Evolutionary conservation across 2,888 invertebrate species (phyloP).

Genomic region (Drosophila suboccidentalis): DNA sequence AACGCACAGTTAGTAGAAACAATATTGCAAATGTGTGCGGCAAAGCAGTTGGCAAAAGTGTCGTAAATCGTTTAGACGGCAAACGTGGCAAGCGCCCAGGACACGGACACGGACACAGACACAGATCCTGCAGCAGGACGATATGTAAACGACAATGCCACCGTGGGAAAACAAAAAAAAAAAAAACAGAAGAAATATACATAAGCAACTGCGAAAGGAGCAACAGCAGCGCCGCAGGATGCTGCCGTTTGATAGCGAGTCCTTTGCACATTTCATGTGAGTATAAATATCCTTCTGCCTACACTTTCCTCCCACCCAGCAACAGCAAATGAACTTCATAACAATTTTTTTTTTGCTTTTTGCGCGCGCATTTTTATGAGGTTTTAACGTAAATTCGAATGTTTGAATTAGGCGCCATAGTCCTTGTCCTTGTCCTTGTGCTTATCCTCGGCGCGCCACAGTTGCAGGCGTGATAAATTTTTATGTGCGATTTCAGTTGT

Average conservation of each 20-base stretch:
- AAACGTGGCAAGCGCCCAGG: conserved; percentile 66
- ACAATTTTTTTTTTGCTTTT: conserved; percentile 42
- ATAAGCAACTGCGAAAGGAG: conserved; percentile 36
- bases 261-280: conserved; percentile 53
- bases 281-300: conserved; percentile 40
- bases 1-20: conserved; percentile 56
- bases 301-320: background rate
- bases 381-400: conserved; percentile 69
- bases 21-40: conserved; percentile 76
- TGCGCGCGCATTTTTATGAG: conserved; percentile 64
- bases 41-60: conserved; percentile 79
- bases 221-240: conserved; percentile 45
- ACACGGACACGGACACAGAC: conserved; percentile 31
- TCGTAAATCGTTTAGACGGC: conserved; percentile 82
- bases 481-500: conserved; percentile 57
- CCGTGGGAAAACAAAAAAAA: conserved; percentile 69
- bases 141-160: conserved; percentile 73
- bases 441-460: conserved; percentile 32
- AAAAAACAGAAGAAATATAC: background rate
- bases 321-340: conserved; percentile 55
- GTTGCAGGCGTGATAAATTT: conserved; percentile 60
- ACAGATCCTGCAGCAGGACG: conserved; percentile 42
- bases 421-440: conserved; percentile 27
- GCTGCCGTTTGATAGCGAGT: conserved; percentile 52
- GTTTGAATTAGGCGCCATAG: conserved; percentile 61